Evolutionary conservation across 2,113 vertebrate species (phyloP).

Genomic region (Puntigrus tetrazona): DNA sequence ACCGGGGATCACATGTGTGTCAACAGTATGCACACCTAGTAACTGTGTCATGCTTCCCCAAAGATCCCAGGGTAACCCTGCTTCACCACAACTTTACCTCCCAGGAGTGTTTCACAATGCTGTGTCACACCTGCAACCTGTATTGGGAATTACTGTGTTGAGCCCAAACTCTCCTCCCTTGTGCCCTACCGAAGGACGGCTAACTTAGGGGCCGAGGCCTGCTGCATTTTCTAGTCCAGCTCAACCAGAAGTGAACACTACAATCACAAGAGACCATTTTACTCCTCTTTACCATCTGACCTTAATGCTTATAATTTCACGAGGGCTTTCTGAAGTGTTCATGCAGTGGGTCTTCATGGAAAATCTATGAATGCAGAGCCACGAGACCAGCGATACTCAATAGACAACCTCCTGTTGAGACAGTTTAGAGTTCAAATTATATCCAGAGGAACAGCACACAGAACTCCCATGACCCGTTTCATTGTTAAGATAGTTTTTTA

Average conservation of each 20-base stretch:
- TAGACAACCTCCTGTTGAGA: constrained; percentile 48
- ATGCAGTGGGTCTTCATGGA: constrained; percentile 10
- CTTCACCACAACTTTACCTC: constrained; percentile 59
- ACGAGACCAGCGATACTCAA: neutral
- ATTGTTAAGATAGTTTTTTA: neutral
- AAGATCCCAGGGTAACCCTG: constrained; percentile 68
- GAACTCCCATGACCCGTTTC: constrained; percentile 36
- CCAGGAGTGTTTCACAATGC: constrained; percentile 67
- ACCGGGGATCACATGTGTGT: constrained; percentile 56
- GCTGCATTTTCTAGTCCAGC: constrained; percentile 56
- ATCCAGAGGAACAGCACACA: constrained; percentile 36
- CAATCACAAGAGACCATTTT: constrained; percentile 42
- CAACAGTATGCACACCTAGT: constrained; percentile 48
- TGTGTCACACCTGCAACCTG: constrained; percentile 78
- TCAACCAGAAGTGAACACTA: constrained; percentile 50
- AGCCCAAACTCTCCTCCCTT: constrained; percentile 63
- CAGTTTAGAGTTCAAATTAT: constrained; percentile 48
- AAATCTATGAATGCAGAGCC: constrained; percentile 32
- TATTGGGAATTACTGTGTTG: constrained; percentile 68
- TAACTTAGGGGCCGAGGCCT: constrained; percentile 60
- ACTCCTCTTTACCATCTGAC: constrained; percentile 35
- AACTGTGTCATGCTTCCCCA: constrained; percentile 55
- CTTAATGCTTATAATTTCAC: constrained; percentile 8
- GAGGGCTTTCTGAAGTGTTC: constrained; percentile 28
- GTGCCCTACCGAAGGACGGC: constrained; percentile 58